Evolutionary conservation across 2,113 vertebrate species (phyloP), one percentile per base, ranked within the genome.

Genomic region (Thymallus thymallus): DNA sequence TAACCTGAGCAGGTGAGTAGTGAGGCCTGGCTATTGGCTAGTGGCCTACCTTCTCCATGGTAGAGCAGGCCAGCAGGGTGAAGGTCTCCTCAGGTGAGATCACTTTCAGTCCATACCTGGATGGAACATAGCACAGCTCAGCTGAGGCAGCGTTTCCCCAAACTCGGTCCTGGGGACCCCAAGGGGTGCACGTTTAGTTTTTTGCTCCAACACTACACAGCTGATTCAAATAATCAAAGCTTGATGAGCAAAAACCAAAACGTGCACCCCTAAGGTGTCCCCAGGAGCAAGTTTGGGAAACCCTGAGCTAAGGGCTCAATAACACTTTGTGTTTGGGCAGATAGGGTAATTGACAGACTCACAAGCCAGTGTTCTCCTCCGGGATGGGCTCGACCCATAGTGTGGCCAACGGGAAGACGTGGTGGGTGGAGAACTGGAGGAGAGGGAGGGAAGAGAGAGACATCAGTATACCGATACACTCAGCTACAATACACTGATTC

Each of bases 351-450:
- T 24, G 56, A 69, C 6, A 73, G 81, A 96, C 96, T 95, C 91
- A 98, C 96, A 91, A 85, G 72, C 90, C 91, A 30, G 91, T 85
- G 84, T 90, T 82, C 85, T 99, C 97, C 91, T 99, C 98, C 14
- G 95, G 94, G 79, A 97, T 89, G 0, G 95, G 94, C 85, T 99
- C 98, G 77, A 94, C 95, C 98, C 98, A 99, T n/a, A 99, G 87
- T 0, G 97, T 98, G 71, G 94, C 92, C 86, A 99, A 84, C 5
- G 96, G 94, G 82, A 99, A 99, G 78, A 99, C 94, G 64, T 99
- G 97, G 80, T 99, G 98, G 0, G 96, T 99, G 82, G 98, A 99
- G 82, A 99, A 99, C 98, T 99, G 89, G n/a, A 76, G 29, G 65
- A 67, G 56, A 75, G 56, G 41, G 30, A 71, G 72, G 64, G 23